A percentile compares a stretch with the other conserved stretches of the same genome.
Conservation (phyloP, 2,888 invertebrate genomes). For the Leucoma salicis region DNA sequence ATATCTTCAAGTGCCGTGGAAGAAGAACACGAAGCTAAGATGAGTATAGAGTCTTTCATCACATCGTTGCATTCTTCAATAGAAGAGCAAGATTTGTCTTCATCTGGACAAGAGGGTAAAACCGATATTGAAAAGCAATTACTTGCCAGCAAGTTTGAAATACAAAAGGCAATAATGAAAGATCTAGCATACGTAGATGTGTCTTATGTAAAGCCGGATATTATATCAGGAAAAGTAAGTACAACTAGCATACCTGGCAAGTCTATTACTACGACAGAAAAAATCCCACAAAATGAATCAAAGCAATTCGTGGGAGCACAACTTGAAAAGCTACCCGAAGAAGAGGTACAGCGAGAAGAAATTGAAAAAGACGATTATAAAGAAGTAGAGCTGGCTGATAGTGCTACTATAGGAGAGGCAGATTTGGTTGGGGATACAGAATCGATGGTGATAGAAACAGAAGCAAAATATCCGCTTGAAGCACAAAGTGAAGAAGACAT, state of each 20-base stretch:
- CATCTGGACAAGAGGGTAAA: slow-evolving; percentile 3
- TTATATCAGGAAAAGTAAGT: background rate
- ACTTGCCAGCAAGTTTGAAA: slow-evolving; percentile 22
- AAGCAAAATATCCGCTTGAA: background rate
- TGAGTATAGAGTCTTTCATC: slow-evolving; percentile 18
- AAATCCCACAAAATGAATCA: background rate
- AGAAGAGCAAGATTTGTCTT: slow-evolving; percentile 1
- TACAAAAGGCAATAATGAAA: slow-evolving; percentile 23
- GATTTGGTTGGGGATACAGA: background rate
- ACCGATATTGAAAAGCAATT: slow-evolving; percentile 17
- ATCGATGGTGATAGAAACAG: background rate
- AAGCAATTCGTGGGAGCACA: background rate
- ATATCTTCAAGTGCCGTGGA: slow-evolving; percentile 8
- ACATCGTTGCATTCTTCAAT: slow-evolving; percentile 6
- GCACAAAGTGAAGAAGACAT: background rate
- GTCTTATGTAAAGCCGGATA: background rate
- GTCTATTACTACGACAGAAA: slow-evolving; percentile 5
- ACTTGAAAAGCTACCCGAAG: background rate
- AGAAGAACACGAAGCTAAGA: background rate
- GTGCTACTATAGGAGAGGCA: background rate
- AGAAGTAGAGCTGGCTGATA: too few species aligned
- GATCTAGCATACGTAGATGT: slow-evolving; percentile 10
- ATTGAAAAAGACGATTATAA: too few species aligned
- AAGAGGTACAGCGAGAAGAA: background rate
- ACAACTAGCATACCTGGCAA: background rate